Base-by-base conservation (phyloP, 2,888 invertebrate species). In the Leptinotarsa rubiginosa region DNA sequence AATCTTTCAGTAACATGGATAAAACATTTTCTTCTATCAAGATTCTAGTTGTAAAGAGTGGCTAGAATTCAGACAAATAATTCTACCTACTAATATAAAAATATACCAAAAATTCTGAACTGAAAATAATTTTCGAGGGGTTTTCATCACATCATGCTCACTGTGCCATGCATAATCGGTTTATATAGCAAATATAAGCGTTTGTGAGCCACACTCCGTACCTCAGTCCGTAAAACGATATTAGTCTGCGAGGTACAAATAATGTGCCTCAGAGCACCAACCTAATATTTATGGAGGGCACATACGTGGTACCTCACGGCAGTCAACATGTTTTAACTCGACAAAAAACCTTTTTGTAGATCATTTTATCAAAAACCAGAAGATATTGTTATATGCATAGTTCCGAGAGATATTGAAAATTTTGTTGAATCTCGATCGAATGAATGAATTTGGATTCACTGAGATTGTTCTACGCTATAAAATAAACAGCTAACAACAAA, bases 171-270 rank as follows among this genome's bases (percentile, higher is more conserved):
- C 54, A 18, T 54, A 18, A 54, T 18, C 12, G 18, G 54, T 54
- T 54, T 54, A 18, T 18, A 54, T 54, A n/a, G 54, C 18, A 54
- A 54, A 18, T 18, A 54, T 54, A 54, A 16, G 49, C 49, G 49
- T 49, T 49, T 49, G 49, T 15, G 49, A 49, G 49, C 49, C 49
- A 49, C 16, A 49, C 49, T 12, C 49, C 15, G 49, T 49, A 16
- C 49, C 49, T 49, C 18, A 62, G 15, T 65, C 5, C 62, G 47
- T 70, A 22, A 62, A 62, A 62, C 15, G 62, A 70, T 70, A 70
- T 70, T 62, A 59, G 62, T 70, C 47, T 62, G 20, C 62, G 69
- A 47, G 69, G 69, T 49, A 70, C 69, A 71, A 71, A 54, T 65
- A 56, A 71, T 65, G 52, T 65, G 54, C 65, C 54, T 71, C 47